Base-by-base conservation (phyloP, 2,797 vertebrate genomes). In the Leuciscus waleckii region DNA sequence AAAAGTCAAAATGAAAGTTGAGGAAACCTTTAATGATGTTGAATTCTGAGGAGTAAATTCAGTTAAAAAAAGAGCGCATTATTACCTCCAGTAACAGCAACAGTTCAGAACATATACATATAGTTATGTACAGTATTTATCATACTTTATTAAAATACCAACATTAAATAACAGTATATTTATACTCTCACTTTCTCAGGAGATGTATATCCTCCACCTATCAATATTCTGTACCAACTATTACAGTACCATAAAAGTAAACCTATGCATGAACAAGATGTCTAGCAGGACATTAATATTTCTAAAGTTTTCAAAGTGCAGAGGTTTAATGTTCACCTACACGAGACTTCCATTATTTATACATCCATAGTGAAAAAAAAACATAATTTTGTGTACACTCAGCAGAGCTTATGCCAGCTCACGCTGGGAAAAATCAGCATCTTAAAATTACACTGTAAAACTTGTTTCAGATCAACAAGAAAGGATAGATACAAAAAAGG, bases 111-210 rank as follows among this genome's bases (percentile, higher is more conserved):
- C 90, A 89, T 90, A 81, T 91, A 92, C 89, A 94, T 88, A 89
- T 79, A 87, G 32, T 81, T 85, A 91, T 90, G 88, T 91, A 94
- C 91, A 94, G 82, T 80, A 90, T 70, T 81, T 80, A 90, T 70
- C 88, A 86, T 91, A 91, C 92, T 93, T 93, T 90, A 93, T 86
- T 96, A 92, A 94, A 93, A 96, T 92, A 94, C 93, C 93, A 94
- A 95, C 91, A 95, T 97, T 97, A 95, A 98, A 97, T 97, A 96
- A 94, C 93, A 93, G 91, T 78, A 93, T 91, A 83, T 29, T 58
- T 86, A 76, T 79, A 74, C 32, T 81, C n/a, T 77, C 32, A 85
- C 32, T 70, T 78, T 51, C 80, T 70, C 43, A 41, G 68, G 56
- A 41, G 84, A 84, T 73, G n/a, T 74, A 73, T 51, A 83, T 81